These are phyloP conservation scores for Nymphalis urticae DNA, from an alignment of 2,888 invertebrate genomes.

Conservation along the genomic window DNA sequence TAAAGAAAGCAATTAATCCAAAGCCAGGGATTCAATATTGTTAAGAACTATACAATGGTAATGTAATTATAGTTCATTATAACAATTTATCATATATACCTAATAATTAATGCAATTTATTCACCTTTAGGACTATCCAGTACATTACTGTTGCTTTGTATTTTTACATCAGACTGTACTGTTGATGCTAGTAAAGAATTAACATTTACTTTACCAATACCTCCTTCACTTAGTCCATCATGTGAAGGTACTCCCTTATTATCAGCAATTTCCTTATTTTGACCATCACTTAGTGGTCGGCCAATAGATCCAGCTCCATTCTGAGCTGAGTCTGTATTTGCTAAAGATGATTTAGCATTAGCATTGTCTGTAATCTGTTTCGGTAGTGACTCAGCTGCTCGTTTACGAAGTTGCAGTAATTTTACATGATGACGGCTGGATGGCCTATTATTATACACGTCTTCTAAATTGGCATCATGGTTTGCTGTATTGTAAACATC, in stretches of 20 bases:
- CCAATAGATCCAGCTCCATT: not conserved
- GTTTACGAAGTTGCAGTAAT: conserved; percentile 19
- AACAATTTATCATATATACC: no score
- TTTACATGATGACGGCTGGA: conserved; percentile 1
- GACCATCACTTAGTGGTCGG: conserved; percentile 9
- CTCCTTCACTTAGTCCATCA: conserved; percentile 46
- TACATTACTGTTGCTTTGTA: conserved; percentile 2
- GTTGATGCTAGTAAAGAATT: conserved; percentile 10
- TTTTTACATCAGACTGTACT: conserved; percentile 34
- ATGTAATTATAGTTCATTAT: no score
- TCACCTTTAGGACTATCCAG: conserved; percentile 13
- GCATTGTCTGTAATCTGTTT: conserved; percentile 10
- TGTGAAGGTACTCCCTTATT: conserved; percentile 6
- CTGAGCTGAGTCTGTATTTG: conserved; percentile 1
- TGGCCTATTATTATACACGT: conserved; percentile 5
- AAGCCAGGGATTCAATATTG: no score
- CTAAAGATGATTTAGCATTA: conserved; percentile 1
- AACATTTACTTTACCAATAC: conserved; percentile 32
- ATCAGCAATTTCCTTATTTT: conserved; percentile 5
- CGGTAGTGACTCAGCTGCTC: conserved; percentile 20
- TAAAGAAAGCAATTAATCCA: no score
- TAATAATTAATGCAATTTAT: not conserved
- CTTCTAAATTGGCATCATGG: conserved; percentile 13
- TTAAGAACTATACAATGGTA: no score
- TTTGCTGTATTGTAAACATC: conserved; percentile 10